Evolutionary conservation across 1,140 invertebrate genomes (phyloP).

Genomic region (Trissolcus basalis): DNA sequence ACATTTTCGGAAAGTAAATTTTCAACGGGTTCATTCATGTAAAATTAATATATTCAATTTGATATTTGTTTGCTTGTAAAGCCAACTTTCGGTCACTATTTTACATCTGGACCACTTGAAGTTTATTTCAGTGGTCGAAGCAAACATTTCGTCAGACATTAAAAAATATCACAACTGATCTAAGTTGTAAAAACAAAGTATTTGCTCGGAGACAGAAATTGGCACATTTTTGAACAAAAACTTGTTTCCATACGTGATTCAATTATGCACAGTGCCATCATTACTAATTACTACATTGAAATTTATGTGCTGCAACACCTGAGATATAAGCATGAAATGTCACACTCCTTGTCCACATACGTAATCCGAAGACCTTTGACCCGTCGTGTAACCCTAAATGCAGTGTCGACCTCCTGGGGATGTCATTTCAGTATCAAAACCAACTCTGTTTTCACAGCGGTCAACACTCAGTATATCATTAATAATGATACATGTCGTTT

Average conservation of each 20-base stretch:
- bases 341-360: conserved; percentile 25
- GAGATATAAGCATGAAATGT: conserved; percentile 13
- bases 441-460: conserved; percentile 29
- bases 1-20: neutral
- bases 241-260: no score
- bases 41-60: no score
- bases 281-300: neutral
- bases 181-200: no score
- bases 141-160: no score
- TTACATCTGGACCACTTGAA: no score
- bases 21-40: neutral
- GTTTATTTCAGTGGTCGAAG: no score
- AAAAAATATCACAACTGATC: no score
- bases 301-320: conserved; percentile 4
- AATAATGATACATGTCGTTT: conserved; percentile 22
- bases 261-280: no score
- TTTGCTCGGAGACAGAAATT: no score
- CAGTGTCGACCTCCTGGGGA: conserved; percentile 13
- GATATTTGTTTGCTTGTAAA: no score
- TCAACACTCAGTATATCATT: conserved; percentile 47
- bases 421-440: conserved; percentile 37
- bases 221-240: no score
- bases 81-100: no score
- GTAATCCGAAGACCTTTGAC: conserved; percentile 41
- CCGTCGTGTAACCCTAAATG: conserved; percentile 30